These are phyloP conservation scores for Copidosoma aretas DNA, from an alignment of 2,888 invertebrate genomes.

Conservation along the genomic window DNA sequence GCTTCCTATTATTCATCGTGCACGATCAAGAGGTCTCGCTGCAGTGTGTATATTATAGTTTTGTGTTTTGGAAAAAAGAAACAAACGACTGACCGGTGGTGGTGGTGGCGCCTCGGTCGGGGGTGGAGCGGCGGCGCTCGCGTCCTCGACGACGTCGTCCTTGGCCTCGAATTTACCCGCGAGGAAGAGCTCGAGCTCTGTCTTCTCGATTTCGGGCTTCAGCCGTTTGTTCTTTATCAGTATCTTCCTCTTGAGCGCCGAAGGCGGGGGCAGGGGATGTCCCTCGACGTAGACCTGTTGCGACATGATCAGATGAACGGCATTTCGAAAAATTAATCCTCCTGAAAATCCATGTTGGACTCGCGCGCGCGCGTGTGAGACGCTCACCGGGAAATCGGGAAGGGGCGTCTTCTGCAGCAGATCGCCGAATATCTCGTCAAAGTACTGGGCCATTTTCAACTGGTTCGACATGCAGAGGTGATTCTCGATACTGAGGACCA, in stretches of 20 bases:
- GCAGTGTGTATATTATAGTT: too few relatives aligned
- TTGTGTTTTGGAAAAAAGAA: not conserved
- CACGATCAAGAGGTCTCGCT: not conserved
- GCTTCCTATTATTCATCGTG: constrained; percentile 4
- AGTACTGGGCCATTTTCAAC: constrained; percentile 74
- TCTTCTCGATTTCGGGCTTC: constrained; percentile 75
- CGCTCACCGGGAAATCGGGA: constrained; percentile 68
- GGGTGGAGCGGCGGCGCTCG: constrained; percentile 59
- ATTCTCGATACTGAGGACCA: constrained; percentile 76
- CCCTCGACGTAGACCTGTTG: constrained; percentile 63
- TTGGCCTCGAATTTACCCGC: constrained; percentile 66
- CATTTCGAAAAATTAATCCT: too few relatives aligned
- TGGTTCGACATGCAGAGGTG: constrained; percentile 73
- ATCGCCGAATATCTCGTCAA: constrained; percentile 75
- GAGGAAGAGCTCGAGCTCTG: constrained; percentile 65
- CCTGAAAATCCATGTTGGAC: too few relatives aligned
- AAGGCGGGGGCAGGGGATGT: constrained; percentile 70
- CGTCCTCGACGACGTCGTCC: constrained; percentile 65
- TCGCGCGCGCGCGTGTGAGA: constrained; percentile 47
- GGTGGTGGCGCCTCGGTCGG: constrained; percentile 49
- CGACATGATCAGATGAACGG: not conserved
- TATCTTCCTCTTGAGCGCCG: constrained; percentile 70
- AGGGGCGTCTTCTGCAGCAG: constrained; percentile 69
- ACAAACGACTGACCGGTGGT: not conserved
- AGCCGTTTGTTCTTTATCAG: constrained; percentile 74